Evolutionary conservation across 2,888 invertebrate species (phyloP), one percentile per base, ranked within the genome.

Genomic region (Dorcus parallelipipedus): DNA sequence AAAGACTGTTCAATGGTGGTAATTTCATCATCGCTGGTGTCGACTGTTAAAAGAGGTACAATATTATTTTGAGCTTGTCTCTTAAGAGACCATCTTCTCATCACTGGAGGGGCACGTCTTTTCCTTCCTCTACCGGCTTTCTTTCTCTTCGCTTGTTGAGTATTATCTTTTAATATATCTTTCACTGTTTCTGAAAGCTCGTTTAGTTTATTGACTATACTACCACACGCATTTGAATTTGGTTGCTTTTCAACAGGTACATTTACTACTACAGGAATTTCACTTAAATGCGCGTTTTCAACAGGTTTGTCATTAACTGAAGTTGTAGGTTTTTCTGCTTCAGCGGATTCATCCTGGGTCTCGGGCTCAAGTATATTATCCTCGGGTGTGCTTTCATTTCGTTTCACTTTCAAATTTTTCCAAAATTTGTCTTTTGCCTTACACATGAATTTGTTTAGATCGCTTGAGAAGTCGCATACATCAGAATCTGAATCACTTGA

Each of bases 401-500:
- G 14, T 45, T 49, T 49, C 23, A 41, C 17, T 3, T 45, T 56
- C 20, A 47, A 56, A 8, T 40, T 38, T 10, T 48, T 26, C 52
- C 52, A 48, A 56, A 52, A 56, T 40, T 50, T 14, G 20, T 56
- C 23, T 9, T 47, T 26, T 14, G 14, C 39, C 20, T 48, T 51
- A 9, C 49, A 39, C 43, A 56, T 45, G 9, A 47, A 20, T 38
- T 56, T 56, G n/a, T 52, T 26, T 1, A 50, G n/a, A 39, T 50
- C 47, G 50, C 38, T 58, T 9, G 54, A 53, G 38, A 54, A 58
- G 26, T 58, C 57, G 23, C 57, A 58, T 9, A 53, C 14, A 49
- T 58, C 58, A 9, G 58, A 58, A 33, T 58, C 58, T 9, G 53
- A 53, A 45, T 54, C 58, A 38, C 52, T 52, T 33, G 58, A 58